Evolutionary conservation across 2,888 invertebrate species (phyloP).

Genomic region (Choreutis nemorana): DNA sequence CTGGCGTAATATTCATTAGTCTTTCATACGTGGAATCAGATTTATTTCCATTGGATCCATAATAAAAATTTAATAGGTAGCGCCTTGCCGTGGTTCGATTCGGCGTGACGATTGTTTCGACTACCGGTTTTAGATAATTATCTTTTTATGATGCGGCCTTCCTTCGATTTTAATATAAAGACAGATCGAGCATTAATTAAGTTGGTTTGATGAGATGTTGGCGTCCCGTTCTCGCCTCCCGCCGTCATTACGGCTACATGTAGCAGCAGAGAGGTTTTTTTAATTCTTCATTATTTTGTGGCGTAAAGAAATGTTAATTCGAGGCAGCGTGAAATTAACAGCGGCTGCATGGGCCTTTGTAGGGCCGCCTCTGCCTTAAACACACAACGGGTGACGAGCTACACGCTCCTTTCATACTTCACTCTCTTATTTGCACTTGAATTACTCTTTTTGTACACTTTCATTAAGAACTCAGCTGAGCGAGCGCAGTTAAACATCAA

Average conservation of each 20-base stretch:
- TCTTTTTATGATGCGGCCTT: constrained; percentile 18
- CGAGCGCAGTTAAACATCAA: constrained; percentile 51
- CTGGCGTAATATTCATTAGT: neutral
- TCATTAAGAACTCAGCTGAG: constrained; percentile 48
- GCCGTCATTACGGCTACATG: constrained; percentile 58
- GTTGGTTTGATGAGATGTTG: constrained; percentile 55
- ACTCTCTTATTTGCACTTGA: constrained; percentile 61
- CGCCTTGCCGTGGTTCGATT: constrained; percentile 29
- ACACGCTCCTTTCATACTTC: constrained; percentile 45
- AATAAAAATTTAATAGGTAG: constrained; percentile 15
- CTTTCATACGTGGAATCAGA: constrained; percentile 1
- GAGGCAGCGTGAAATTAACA: constrained; percentile 68
- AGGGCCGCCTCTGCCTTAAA: constrained; percentile 55
- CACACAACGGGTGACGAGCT: constrained; percentile 64
- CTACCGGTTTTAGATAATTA: constrained; percentile 46
- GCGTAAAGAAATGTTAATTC: constrained; percentile 69
- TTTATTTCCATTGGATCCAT: constrained; percentile 4
- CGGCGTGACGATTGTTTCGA: constrained; percentile 49
- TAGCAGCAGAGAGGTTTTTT: constrained; percentile 59
- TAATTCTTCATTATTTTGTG: constrained; percentile 66
- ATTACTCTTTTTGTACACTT: constrained; percentile 51
- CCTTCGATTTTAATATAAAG: constrained; percentile 60
- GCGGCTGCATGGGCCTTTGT: constrained; percentile 60
- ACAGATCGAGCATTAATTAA: constrained; percentile 66
- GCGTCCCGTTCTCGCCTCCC: constrained; percentile 34